phyloP scores from a whole-genome alignment of 2,888 invertebrate genomes.

The Drosophila mimica region DNA sequence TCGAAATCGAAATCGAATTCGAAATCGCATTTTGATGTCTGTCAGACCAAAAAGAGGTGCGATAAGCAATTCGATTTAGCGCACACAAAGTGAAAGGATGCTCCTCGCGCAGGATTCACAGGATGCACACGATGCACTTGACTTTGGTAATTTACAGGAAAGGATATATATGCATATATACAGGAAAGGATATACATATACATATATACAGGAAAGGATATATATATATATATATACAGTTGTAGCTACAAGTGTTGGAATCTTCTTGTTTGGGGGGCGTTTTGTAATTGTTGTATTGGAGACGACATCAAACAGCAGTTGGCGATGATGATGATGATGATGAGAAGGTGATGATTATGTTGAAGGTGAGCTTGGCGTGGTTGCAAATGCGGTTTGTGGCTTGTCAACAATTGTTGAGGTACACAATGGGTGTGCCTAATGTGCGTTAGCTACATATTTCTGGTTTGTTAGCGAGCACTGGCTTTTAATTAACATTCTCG shows the following conservation, averaged over 20 bases:
- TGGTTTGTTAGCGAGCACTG: neutral
- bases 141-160: constrained; percentile 40
- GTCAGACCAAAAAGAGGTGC: constrained; percentile 51
- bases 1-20: constrained; percentile 13
- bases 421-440: constrained; percentile 4
- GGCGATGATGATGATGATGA: neutral
- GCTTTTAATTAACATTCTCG: constrained; percentile 1
- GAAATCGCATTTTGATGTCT: constrained; percentile 49
- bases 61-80: constrained; percentile 67
- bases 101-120: constrained; percentile 22
- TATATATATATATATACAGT: neutral
- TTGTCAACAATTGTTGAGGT: neutral
- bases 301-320: constrained; percentile 26
- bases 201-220: no score
- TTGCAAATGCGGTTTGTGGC: constrained; percentile 1
- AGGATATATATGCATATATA: neutral
- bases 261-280: constrained; percentile 1
- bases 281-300: constrained; percentile 42
- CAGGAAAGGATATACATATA: neutral
- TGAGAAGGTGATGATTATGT: neutral
- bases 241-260: neutral
- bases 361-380: neutral
- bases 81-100: constrained; percentile 7
- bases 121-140: constrained; percentile 24
- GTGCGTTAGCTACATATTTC: neutral